phyloP scores from a whole-genome alignment of 2,888 invertebrate genomes.

The Macrosoma leucophasiata region DNA sequence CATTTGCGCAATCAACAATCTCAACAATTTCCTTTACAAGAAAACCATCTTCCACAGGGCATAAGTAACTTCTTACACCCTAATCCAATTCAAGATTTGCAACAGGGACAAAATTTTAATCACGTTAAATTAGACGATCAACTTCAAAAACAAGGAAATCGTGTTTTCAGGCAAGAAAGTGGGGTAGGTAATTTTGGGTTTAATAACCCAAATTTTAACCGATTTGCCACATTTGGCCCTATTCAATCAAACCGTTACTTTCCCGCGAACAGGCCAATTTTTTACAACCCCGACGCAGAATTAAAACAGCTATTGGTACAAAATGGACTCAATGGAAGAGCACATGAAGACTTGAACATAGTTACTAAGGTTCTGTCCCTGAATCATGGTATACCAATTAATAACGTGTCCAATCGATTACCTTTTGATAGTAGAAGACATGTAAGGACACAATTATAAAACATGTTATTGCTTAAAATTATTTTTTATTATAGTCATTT shows the following conservation, averaged over 20 bases:
- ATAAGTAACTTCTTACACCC: conserved; percentile 59
- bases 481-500: conserved; percentile 20
- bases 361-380: conserved; percentile 87
- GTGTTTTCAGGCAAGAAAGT: conserved; percentile 74
- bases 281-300: conserved; percentile 66
- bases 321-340: conserved; percentile 78
- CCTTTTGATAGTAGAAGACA: conserved; percentile 61
- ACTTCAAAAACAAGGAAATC: conserved; percentile 52
- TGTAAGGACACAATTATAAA: conserved; percentile 34
- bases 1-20: conserved; percentile 62
- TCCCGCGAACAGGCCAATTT: conserved; percentile 49
- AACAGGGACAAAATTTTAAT: conserved; percentile 50
- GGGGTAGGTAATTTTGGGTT: conserved; percentile 79
- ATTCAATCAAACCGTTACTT: conserved; percentile 48
- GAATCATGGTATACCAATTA: conserved; percentile 81
- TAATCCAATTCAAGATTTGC: conserved; percentile 40
- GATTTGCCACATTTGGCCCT: conserved; percentile 51
- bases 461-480: not conserved
- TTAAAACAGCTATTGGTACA: conserved; percentile 79
- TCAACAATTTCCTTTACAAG: conserved; percentile 64
- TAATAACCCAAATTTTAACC: conserved; percentile 58
- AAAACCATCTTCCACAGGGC: conserved; percentile 66
- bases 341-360: conserved; percentile 85
- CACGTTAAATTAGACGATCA: conserved; percentile 47
- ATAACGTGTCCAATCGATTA: conserved; percentile 56